phyloP scores from a whole-genome alignment of 2,797 vertebrate genomes.

The Argya squamiceps region DNA sequence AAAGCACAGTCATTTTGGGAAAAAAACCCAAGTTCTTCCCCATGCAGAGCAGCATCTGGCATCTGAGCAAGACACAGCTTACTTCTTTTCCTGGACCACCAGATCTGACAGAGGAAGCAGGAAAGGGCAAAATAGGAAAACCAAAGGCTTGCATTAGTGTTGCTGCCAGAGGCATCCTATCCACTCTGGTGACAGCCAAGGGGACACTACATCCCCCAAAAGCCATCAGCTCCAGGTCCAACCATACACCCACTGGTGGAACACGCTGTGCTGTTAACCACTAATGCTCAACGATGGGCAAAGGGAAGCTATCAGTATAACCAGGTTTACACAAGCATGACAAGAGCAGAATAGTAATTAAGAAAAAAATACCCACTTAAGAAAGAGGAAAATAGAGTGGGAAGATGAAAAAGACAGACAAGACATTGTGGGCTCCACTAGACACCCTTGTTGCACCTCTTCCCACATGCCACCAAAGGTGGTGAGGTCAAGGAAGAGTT shows the following conservation, averaged over 20 bases:
- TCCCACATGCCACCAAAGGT: background rate
- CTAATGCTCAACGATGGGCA: background rate
- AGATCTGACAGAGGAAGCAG: background rate
- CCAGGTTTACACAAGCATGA: background rate
- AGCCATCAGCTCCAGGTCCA: background rate
- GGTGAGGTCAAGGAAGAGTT: background rate
- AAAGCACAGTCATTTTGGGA: background rate
- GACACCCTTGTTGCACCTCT: background rate
- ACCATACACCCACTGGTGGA: background rate
- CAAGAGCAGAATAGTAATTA: background rate
- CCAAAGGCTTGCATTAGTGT: background rate
- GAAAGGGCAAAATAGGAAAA: background rate
- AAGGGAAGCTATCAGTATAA: background rate
- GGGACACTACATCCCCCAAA: background rate
- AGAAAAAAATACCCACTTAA: background rate
- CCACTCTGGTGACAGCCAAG: background rate
- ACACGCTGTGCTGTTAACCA: background rate
- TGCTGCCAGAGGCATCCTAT: background rate
- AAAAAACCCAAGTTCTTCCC: background rate
- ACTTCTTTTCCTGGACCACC: background rate
- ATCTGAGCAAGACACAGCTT: background rate
- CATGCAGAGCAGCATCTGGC: fast-evolving
- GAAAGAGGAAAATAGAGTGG: background rate
- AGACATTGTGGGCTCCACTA: background rate
- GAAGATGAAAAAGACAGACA: background rate